A percentile compares a stretch with the other conserved stretches of the same genome.
These are phyloP conservation scores for Stenchaetothrips biformis DNA, from an alignment of 2,888 invertebrate genomes.

Conservation along the genomic window DNA sequence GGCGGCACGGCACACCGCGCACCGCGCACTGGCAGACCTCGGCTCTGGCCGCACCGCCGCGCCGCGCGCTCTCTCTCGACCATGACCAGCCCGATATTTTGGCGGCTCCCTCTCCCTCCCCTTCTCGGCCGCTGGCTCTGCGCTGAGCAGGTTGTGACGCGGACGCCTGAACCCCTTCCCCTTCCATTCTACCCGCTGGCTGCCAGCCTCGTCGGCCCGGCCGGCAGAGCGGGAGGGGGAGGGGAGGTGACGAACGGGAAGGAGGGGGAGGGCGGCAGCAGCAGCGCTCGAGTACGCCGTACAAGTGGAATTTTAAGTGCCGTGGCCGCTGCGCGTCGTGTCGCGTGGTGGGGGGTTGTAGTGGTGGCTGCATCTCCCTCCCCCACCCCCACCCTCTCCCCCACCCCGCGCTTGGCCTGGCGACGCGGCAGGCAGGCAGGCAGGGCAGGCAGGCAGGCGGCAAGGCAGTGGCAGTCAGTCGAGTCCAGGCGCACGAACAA, in stretches of 20 bases:
- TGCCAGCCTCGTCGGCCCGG: background rate
- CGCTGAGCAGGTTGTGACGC: background rate
- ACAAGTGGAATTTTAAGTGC: constrained; percentile 3
- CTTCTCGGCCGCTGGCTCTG: background rate
- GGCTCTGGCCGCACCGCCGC: background rate
- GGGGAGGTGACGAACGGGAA: background rate
- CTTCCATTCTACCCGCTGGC: background rate
- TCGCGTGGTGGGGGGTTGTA: background rate
- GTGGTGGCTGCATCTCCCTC: background rate
- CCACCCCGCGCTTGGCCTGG: background rate
- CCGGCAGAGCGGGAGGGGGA: background rate
- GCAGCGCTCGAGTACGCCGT: constrained; percentile 5
- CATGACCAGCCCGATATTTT: constrained; percentile 10
- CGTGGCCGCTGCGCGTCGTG: background rate
- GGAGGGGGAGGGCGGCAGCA: no score
- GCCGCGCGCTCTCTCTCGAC: background rate
- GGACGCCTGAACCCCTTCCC: background rate
- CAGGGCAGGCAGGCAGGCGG: background rate
- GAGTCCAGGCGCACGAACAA: background rate
- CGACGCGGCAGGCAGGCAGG: background rate
- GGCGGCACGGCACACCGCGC: no score
- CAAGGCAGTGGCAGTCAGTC: background rate
- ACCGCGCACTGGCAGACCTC: constrained; percentile 15
- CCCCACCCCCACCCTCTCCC: background rate
- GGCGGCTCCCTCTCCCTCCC: constrained; percentile 13